A percentile compares a stretch with the other conserved stretches of the same genome.
Evolutionary conservation across 2,888 invertebrate species (phyloP).

Genomic region (Glyphotaelius pellucidus): DNA sequence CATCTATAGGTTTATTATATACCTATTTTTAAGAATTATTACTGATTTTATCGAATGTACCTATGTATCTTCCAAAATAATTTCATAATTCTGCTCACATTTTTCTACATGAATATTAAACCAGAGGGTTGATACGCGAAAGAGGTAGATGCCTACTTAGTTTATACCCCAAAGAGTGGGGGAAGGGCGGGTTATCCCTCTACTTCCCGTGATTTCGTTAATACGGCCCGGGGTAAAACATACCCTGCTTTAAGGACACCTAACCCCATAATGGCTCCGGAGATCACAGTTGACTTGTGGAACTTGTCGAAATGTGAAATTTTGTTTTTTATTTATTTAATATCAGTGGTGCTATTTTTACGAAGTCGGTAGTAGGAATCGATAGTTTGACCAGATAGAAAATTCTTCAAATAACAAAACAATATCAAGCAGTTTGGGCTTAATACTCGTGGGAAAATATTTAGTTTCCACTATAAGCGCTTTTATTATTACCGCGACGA

Average conservation of each 20-base stretch:
- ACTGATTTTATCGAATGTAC: not conserved
- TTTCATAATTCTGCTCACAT: not conserved
- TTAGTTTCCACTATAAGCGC: too few species aligned
- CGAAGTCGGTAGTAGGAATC: too few species aligned
- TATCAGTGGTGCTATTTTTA: too few species aligned
- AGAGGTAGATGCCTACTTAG: slow-evolving; percentile 36
- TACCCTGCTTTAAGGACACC: slow-evolving; percentile 45
- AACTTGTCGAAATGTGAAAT: not conserved
- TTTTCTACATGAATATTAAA: slow-evolving; percentile 35
- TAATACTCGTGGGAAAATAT: too few species aligned
- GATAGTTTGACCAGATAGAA: too few species aligned
- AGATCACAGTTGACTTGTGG: slow-evolving; percentile 18
- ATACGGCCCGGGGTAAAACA: slow-evolving; percentile 49
- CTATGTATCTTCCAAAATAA: not conserved
- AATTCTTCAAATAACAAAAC: too few species aligned
- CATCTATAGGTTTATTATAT: too few species aligned
- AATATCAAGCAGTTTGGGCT: too few species aligned
- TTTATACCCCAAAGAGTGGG: not conserved
- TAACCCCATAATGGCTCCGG: slow-evolving; percentile 22
- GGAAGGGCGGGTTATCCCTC: slow-evolving; percentile 16
- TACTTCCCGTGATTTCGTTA: slow-evolving; percentile 55
- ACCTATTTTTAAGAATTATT: not conserved
- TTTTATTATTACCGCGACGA: too few species aligned
- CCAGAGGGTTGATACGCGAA: slow-evolving; percentile 45
- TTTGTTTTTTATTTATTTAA: not conserved